These are phyloP conservation scores for Caenorhabditis japonica DNA, from an alignment of 2,888 invertebrate species.

Conservation along the genomic window DNA sequence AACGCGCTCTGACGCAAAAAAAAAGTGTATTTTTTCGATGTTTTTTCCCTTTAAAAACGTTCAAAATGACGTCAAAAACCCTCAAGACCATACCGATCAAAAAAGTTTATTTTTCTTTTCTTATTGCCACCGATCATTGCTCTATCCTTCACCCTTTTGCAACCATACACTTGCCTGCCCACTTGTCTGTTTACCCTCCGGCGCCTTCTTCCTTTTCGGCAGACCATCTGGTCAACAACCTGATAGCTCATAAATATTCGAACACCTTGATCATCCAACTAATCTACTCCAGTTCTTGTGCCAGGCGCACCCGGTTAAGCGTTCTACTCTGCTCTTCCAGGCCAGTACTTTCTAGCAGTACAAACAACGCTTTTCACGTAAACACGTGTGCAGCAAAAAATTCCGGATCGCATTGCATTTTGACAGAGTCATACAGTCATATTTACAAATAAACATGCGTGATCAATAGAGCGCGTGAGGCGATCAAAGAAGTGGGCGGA, in stretches of 20 bases:
- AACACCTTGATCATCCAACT: conserved; percentile 1
- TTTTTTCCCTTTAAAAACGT: not conserved
- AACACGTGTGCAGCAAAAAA: conserved; percentile 29
- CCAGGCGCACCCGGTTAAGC: conserved; percentile 9
- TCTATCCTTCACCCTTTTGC: too few species aligned
- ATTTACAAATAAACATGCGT: conserved; percentile 35
- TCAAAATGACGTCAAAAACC: too few species aligned
- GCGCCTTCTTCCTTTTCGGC: conserved; percentile 10
- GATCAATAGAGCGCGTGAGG: conserved; percentile 31
- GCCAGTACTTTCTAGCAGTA: conserved; percentile 41
- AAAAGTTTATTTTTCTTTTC: too few species aligned
- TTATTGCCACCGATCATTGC: too few species aligned
- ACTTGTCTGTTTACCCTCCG: too few species aligned
- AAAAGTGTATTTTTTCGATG: too few species aligned
- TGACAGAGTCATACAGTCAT: conserved; percentile 34
- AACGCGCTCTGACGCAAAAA: too few species aligned
- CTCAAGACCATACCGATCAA: too few species aligned
- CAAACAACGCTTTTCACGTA: conserved; percentile 30
- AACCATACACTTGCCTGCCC: too few species aligned
- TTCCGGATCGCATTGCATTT: conserved; percentile 47
- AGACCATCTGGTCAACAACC: conserved; percentile 23
- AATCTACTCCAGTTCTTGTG: not conserved
- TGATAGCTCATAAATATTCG: conserved; percentile 25
- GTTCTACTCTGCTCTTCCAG: conserved; percentile 7
- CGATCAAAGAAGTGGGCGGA: conserved; percentile 24